Base-by-base conservation (phyloP, 2,113 vertebrate genomes). In the Dolichotis patagonum region DNA sequence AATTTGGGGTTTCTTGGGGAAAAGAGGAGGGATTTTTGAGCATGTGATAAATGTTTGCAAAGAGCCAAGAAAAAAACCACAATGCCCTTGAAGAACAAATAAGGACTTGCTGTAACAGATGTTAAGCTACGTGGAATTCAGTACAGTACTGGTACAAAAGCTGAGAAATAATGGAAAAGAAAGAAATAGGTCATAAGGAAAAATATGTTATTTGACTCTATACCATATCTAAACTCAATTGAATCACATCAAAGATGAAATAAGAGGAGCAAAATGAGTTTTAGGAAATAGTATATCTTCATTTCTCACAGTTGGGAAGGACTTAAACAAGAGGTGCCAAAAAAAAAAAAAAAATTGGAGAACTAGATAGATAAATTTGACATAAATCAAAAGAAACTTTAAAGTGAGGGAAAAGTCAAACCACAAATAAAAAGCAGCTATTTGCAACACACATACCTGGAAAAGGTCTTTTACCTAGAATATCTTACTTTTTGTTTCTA, bases 51-150 rank as follows among this genome's bases (percentile, higher is more conserved):
- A 65, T 65, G 11, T 85, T 8, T 30, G 10, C 84, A 71, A 96
- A 91, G 30, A 19, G 20, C 85, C 46, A 85, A 85, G 63, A 91
- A 77, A 46, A 46, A 54, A 54, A 46, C 30, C 35, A 85, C 75
- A 85, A 87, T 43, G n/a, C 5, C 38, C 35, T 93, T 80, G 73
- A 67, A 46, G 75, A 94, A 87, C n/a, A 88, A 87, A 90, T 63
- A 54, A 14, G 20, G 19, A 73, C 38, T 46, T 75, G 62, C 32
- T 81, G 10, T 73, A 63, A 73, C n/a, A 43, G 12, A 73, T 84
- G 65, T 49, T 71, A 93, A 65, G 38, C 54, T 60, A 73, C 12
- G 52, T 24, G 69, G 73, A 91, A 73, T 32, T 91, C 38, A 78
- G 54, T 78, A 46, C 7, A 38, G 26, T 56, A 30, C 38, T 35